Conservation (phyloP, 2,113 vertebrate genomes). For the Orthonyx spaldingii region DNA sequence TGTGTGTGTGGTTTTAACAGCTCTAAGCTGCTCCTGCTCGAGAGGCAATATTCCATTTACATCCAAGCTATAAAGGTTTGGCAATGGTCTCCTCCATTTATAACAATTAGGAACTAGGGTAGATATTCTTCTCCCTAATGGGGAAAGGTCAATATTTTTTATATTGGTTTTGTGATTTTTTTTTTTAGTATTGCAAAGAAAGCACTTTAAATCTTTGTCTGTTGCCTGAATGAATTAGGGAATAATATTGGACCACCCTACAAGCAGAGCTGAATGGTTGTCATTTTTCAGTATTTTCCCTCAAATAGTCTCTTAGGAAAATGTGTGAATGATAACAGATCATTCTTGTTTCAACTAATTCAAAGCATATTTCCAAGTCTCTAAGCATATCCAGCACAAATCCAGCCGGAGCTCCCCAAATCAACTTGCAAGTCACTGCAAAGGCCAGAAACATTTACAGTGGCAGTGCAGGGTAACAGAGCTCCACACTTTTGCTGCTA, state of each 20-base stretch:
- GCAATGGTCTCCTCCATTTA: not conserved
- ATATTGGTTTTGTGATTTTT: not conserved
- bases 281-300: not conserved
- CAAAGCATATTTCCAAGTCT: constrained; percentile 23
- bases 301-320: constrained; percentile 12
- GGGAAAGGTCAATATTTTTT: constrained; percentile 13
- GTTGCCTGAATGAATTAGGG: not conserved
- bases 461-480: not conserved
- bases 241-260: constrained; percentile 36
- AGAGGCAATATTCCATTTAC: not conserved
- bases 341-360: constrained; percentile 42
- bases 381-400: not conserved
- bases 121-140: not conserved
- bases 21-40: not conserved
- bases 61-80: not conserved
- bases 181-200: not conserved
- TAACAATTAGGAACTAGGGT: not conserved
- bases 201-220: not conserved
- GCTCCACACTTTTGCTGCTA: not conserved
- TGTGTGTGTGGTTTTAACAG: not conserved
- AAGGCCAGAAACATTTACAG: not conserved
- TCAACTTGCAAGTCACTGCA: not conserved
- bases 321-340: constrained; percentile 17
- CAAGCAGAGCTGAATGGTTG: not conserved
- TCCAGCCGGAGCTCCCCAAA: constrained; percentile 22